Evolutionary conservation across 2,113 vertebrate species (phyloP).

Genomic region (Neopipo cinnamomea): DNA sequence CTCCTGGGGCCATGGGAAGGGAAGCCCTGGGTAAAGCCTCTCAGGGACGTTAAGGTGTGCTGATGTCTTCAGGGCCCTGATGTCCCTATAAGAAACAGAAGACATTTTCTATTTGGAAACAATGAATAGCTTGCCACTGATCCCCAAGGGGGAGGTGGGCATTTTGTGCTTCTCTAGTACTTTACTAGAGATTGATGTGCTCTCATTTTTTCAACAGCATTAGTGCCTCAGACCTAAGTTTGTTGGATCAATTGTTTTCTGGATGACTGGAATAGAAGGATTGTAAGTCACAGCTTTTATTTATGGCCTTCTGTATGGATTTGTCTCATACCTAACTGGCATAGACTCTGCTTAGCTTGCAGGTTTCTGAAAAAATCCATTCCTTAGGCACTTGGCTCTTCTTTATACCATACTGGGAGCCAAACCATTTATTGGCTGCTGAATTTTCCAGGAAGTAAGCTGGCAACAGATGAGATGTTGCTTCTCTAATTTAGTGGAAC

Average conservation of each 20-base stretch:
- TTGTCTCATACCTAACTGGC: conserved; percentile 23
- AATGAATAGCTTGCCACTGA: neutral
- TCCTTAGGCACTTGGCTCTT: conserved; percentile 25
- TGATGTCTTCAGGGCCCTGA: neutral
- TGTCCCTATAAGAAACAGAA: neutral
- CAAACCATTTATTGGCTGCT: neutral
- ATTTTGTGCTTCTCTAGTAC: neutral
- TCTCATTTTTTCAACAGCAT: neutral
- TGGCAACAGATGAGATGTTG: neutral
- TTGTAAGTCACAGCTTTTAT: conserved; percentile 39
- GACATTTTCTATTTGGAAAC: neutral
- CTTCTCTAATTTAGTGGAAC: neutral
- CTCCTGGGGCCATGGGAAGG: rapidly evolving
- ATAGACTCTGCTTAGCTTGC: conserved; percentile 24
- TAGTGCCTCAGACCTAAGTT: neutral
- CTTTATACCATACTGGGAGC: neutral
- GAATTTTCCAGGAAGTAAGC: conserved; percentile 35
- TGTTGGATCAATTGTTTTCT: conserved; percentile 41
- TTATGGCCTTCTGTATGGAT: conserved; percentile 23
- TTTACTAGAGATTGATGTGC: conserved; percentile 1
- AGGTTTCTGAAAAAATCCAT: conserved; percentile 46
- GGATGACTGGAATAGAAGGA: conserved; percentile 10
- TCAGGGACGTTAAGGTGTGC: neutral
- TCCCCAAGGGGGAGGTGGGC: neutral
- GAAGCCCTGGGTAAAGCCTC: neutral